Base-by-base conservation (phyloP, 1,140 invertebrate genomes). In the Nomia melanderi region DNA sequence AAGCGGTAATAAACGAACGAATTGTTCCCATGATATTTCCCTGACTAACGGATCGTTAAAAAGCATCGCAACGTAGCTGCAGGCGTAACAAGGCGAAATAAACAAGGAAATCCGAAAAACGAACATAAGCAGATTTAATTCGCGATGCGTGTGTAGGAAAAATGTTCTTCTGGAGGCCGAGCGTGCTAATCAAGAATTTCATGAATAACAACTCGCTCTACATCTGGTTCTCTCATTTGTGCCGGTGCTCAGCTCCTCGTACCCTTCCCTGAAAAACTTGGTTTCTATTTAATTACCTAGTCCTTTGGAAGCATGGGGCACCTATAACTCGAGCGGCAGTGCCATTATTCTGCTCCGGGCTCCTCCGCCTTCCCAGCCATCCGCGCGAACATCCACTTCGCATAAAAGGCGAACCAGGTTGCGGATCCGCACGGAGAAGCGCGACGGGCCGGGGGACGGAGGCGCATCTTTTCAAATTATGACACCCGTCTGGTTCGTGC, bases 261-360 rank as follows among this genome's bases (percentile, higher is more conserved):
- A 14, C 39, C 29, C 7, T 39, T 17, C 65, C 84, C 73, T 71
- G 69, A 78, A 81, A 76, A 84, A 85, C 76, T 76, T 73, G 84
- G 78, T 78, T 89, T 82, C 83, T 87, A 89, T 89, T 89, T 87
- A 88, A 90, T 90, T 87, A 89, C 83, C 71, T 72, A 75, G 81
- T 84, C 74, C 79, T 88, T 87, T 85, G 83, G 71, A 78, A 65
- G 77, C 78, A 85, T 78, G 79, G 79, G 62, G 60, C 78, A 82
- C 77, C 73, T 84, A 79, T 73, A 86, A 77, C 77, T 88, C 70
- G 74, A 83, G 76, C 67, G 23, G 62, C 29, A 11, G 56, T 57
- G 39, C 41, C 65, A 29, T 33, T 77, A 77, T 77, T 81, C 62
- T 44, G 64, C 70, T 14, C 29, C 25, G 27, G 64, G 50, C 31